A percentile compares a stretch with the other conserved stretches of the same genome.
phyloP scores from a whole-genome alignment of 1,140 invertebrate genomes.

The Rhynchophorus ferrugineus region DNA sequence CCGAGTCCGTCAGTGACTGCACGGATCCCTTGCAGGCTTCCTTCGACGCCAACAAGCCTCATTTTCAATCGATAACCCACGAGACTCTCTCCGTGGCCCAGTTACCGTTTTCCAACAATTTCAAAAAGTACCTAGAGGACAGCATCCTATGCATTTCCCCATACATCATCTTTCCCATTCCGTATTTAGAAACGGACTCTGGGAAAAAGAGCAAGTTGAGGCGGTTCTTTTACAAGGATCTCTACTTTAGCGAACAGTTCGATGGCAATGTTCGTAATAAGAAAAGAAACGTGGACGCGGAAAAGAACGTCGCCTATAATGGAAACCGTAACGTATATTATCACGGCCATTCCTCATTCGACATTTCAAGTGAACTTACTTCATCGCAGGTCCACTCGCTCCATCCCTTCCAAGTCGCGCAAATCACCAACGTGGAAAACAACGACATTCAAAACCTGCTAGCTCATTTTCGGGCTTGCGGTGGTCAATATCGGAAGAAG shows the following conservation, averaged over 20 bases:
- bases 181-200: constrained; percentile 79
- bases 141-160: constrained; percentile 79
- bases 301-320: background rate
- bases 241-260: constrained; percentile 66
- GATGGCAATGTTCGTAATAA: constrained; percentile 31
- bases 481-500: constrained; percentile 53
- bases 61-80: constrained; percentile 7
- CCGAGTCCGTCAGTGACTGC: constrained; percentile 37
- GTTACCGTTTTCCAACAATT: constrained; percentile 57
- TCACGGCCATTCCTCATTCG: too few relatives aligned
- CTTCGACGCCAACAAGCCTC: constrained; percentile 46
- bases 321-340: too few relatives aligned
- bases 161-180: constrained; percentile 74
- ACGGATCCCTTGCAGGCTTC: constrained; percentile 72
- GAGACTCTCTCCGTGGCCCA: constrained; percentile 48
- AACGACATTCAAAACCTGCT: constrained; percentile 63
- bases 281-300: constrained; percentile 18
- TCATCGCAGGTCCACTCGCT: constrained; percentile 35
- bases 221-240: constrained; percentile 68
- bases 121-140: constrained; percentile 66
- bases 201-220: constrained; percentile 71
- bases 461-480: constrained; percentile 79
- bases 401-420: constrained; percentile 66
- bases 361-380: too few relatives aligned
- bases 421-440: constrained; percentile 59